Evolutionary conservation across 2,113 vertebrate genomes (phyloP), one percentile per base, ranked within the genome.

Genomic region (Notarius quadriscutis): DNA sequence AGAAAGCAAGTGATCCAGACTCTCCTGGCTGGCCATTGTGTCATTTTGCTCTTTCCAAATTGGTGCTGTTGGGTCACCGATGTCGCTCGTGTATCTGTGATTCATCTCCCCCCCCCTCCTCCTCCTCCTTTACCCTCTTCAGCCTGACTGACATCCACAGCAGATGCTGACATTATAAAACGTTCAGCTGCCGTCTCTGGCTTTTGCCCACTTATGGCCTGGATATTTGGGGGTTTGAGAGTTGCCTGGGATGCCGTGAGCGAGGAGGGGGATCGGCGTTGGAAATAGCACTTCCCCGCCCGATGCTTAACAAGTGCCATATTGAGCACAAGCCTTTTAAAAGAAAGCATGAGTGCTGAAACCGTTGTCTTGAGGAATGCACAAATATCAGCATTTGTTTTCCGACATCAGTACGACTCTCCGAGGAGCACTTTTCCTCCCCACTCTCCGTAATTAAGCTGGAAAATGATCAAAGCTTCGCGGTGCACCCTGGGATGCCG

Each of bases 131-230:
- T 69, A 50, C 77, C 84, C 27, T 65, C 57, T 4, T 78, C 53
- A 62, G 96, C 95, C 95, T 97, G 96, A 97, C 95, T 97, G 97
- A 97, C 97, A 97, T 94, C 95, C 95, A 93, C 96, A 97, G 96
- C 97, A 99, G 97, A 99, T 97, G 97, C 97, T 99, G 98, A 98
- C 98, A 98, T 98, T 98, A 98, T 98, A 97, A 98, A 97, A 98
- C 96, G 96, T 94, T 93, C 93, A 89, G 93, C 91, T 93, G 93
- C 93, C 92, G 92, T 93, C 91, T 62, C 81, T 96, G 95, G 94
- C 97, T 97, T 97, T 95, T 99, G 97, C 96, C 98, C 97, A 94
- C 95, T 99, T 99, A 99, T 97, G 97, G 98, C 96, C 94, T 97
- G 94, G 94, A 93, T 94, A 95, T 92, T 95, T 95, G 95, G 95